Percentiles rank a stretch among this genome's conserved stretches.
phyloP scores from a whole-genome alignment of 2,797 vertebrate genomes.

The Lithobates pipiens region DNA sequence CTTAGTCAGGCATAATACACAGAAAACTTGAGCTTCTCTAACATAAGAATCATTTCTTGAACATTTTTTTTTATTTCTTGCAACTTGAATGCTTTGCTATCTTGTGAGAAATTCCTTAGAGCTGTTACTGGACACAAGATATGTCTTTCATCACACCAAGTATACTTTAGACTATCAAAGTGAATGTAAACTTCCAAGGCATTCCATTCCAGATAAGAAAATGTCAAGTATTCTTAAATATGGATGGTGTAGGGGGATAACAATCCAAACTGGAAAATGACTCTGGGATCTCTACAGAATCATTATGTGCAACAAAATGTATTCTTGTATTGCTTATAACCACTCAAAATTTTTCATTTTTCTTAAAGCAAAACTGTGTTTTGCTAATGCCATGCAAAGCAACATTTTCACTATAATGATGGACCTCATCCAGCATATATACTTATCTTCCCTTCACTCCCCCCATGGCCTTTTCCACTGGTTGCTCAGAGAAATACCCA shows the following conservation, averaged over 20 bases:
- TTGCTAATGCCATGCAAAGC: no score
- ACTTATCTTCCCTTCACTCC: no score
- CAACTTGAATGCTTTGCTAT: conserved; percentile 24
- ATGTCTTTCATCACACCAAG: conserved; percentile 32
- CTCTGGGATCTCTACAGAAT: not conserved
- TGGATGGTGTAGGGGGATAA: not conserved
- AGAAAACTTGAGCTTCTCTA: conserved; percentile 20
- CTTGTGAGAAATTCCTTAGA: conserved; percentile 18
- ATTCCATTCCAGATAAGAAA: conserved; percentile 10
- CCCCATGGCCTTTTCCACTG: no score
- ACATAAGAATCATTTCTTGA: conserved; percentile 14
- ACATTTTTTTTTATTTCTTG: conserved; percentile 9
- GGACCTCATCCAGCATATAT: no score
- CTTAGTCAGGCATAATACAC: conserved; percentile 10
- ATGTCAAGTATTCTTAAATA: conserved; percentile 21
- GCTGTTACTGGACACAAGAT: conserved; percentile 13
- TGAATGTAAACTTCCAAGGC: conserved; percentile 21
- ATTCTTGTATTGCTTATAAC: no score
- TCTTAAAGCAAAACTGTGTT: no score
- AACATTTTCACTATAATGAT: no score
- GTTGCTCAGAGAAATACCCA: no score
- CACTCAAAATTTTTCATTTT: no score
- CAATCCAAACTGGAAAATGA: not conserved
- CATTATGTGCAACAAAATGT: no score
- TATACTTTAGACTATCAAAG: conserved; percentile 33